Conservation (phyloP, 1,140 invertebrate genomes). For the Elymnias hypermnestra region DNA sequence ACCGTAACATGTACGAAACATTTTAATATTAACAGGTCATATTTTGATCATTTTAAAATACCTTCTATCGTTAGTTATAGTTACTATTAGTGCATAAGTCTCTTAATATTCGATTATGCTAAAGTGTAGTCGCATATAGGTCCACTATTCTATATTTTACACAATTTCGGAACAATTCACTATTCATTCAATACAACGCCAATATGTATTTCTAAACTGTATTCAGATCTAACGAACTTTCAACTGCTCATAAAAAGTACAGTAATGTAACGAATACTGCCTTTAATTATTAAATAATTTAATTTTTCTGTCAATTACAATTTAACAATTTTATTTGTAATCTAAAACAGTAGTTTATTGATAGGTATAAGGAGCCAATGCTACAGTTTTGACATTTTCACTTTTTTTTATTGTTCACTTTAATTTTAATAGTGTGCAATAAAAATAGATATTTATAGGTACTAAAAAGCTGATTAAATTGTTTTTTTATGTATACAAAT, state of each 20-base stretch:
- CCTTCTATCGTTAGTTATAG: conserved; percentile 36
- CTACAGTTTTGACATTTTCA: too few species aligned
- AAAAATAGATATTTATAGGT: too few species aligned
- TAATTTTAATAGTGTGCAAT: too few species aligned
- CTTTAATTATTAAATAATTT: background rate
- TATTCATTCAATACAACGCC: conserved; percentile 8
- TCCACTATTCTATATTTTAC: conserved; percentile 28
- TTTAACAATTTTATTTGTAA: too few species aligned
- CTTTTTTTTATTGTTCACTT: too few species aligned
- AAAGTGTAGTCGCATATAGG: conserved; percentile 39
- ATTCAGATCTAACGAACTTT: conserved; percentile 52
- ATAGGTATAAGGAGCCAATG: too few species aligned
- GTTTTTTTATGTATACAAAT: too few species aligned
- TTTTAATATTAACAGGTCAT: conserved; percentile 32
- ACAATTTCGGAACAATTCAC: conserved; percentile 23
- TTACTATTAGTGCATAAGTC: conserved; percentile 44
- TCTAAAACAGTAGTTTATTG: too few species aligned
- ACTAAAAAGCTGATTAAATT: too few species aligned
- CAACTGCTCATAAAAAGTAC: background rate
- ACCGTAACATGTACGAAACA: conserved; percentile 18
- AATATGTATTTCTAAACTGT: conserved; percentile 18
- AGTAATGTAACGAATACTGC: background rate
- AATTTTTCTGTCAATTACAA: too few species aligned
- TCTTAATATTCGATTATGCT: conserved; percentile 38
- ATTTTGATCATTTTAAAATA: conserved; percentile 44